Evolutionary conservation across 35 echinoderm and acorn worm species (phyloP), one percentile per base, ranked within the genome.

Genomic region (Diadema setosum): DNA sequence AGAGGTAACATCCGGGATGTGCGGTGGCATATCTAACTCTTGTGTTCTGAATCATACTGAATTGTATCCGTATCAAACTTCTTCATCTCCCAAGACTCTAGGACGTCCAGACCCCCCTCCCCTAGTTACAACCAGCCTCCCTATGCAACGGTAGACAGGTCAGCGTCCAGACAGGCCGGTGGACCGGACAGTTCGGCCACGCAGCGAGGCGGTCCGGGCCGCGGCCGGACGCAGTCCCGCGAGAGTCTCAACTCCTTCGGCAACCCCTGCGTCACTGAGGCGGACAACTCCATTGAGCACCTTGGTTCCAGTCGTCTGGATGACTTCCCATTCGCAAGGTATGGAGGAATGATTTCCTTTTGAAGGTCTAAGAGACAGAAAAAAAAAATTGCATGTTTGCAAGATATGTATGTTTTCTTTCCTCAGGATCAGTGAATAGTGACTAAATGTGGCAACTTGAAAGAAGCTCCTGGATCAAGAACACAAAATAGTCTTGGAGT

Each of bases 211-310:
- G 37, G 39, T n/a, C 15, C 40, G 34, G 37, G 63, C 37, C 39
- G 73, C 4, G 73, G 73, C 27, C 33, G 73, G 27, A 41, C 73
- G 29, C 23, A 78, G 21, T 78, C 73, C 16, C 29, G 37, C 39
- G 73, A 78, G 37, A 78, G 73, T 36, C 73, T 78, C 27, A 24
- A 34, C 27, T 76, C 70, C 12, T 78, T 41, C 25, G 73, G 73
- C 4, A 78, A 78, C 40, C 73, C 73, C 18, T 78, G 73, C 37
- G 73, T 78, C 73, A 78, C 14, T 44, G 73, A 78, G 14, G 34
- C 40, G 44, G 73, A 78, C 40, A 41, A 78, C 37, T 41, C 73
- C 73, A 78, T 78, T 21, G 73, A 78, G 40, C 73, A 78, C n/a
- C 73, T 78, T 6, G 73, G 73, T 18, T 42, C 35, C 1, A 78